These are phyloP conservation scores for Eutrigla gurnardus DNA, from an alignment of 2,797 vertebrate species.

Conservation along the genomic window DNA sequence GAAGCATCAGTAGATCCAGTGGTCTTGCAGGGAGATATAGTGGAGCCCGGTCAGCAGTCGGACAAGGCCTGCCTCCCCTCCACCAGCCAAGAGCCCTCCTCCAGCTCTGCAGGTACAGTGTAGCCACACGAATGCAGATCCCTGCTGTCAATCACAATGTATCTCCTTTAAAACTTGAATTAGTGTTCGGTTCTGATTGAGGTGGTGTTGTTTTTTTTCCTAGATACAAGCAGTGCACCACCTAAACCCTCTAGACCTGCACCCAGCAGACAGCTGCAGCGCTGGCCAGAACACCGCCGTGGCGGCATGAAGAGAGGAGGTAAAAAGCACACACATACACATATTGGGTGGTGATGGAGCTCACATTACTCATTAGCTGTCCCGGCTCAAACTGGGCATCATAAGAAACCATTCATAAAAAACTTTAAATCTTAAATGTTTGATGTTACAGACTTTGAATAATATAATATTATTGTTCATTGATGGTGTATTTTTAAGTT, in stretches of 20 bases:
- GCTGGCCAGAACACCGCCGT: slow-evolving; percentile 88
- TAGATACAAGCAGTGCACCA: slow-evolving; percentile 91
- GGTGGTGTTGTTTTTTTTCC: not conserved
- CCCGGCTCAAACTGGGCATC: too few species aligned
- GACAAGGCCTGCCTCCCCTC: slow-evolving; percentile 92
- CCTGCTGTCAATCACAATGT: not conserved
- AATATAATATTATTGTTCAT: not conserved
- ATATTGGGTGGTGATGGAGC: not conserved
- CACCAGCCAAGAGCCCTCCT: slow-evolving; percentile 96
- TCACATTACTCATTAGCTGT: not conserved
- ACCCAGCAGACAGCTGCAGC: slow-evolving; percentile 89
- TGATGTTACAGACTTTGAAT: not conserved
- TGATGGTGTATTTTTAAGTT: not conserved
- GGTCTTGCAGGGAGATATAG: slow-evolving; percentile 89
- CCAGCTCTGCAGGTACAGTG: slow-evolving; percentile 90
- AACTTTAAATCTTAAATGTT: too few species aligned
- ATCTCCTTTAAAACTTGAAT: not conserved
- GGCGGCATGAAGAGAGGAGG: slow-evolving; percentile 93
- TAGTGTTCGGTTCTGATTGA: not conserved
- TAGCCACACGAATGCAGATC: not conserved
- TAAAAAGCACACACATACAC: slow-evolving; percentile 33
- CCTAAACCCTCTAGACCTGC: slow-evolving; percentile 87
- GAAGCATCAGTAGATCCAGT: slow-evolving; percentile 88
- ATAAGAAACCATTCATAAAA: too few species aligned
- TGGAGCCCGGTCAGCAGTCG: slow-evolving; percentile 89